Evolutionary conservation across 2,888 invertebrate species (phyloP).

Genomic region (Cataglyphis albicans): DNA sequence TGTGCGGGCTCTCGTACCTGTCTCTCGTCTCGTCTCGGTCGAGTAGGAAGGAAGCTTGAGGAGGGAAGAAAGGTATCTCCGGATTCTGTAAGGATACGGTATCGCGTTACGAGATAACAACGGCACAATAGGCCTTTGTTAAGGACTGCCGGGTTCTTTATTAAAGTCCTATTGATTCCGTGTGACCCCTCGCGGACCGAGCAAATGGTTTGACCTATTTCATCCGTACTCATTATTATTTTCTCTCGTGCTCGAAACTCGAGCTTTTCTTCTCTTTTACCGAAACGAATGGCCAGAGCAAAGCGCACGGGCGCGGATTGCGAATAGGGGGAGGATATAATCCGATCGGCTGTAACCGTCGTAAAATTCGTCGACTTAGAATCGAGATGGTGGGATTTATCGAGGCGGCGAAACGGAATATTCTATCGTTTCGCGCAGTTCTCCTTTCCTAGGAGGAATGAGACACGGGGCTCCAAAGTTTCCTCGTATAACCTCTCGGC

Average conservation of each 20-base stretch:
- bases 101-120: constrained; percentile 80
- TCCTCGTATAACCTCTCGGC: constrained; percentile 63
- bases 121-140: constrained; percentile 80
- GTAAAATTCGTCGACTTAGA: constrained; percentile 52
- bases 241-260: constrained; percentile 74
- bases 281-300: background rate
- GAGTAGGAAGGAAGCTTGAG: constrained; percentile 14
- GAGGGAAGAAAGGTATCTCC: constrained; percentile 65
- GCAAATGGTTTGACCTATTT: constrained; percentile 71
- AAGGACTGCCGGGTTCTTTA: constrained; percentile 74
- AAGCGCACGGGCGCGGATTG: constrained; percentile 27
- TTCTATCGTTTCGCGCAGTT: constrained; percentile 50
- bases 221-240: constrained; percentile 73
- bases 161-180: constrained; percentile 76
- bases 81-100: constrained; percentile 75
- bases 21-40: constrained; percentile 45
- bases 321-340: constrained; percentile 52
- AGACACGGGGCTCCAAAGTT: constrained; percentile 68
- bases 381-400: constrained; percentile 62
- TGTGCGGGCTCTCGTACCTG: constrained; percentile 62
- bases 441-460: constrained; percentile 61
- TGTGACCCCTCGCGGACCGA: constrained; percentile 67
- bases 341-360: constrained; percentile 57
- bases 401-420: constrained; percentile 59
- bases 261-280: constrained; percentile 67